phyloP scores from a whole-genome alignment of 2,113 vertebrate genomes.

The Ivindomyrus marchei region DNA sequence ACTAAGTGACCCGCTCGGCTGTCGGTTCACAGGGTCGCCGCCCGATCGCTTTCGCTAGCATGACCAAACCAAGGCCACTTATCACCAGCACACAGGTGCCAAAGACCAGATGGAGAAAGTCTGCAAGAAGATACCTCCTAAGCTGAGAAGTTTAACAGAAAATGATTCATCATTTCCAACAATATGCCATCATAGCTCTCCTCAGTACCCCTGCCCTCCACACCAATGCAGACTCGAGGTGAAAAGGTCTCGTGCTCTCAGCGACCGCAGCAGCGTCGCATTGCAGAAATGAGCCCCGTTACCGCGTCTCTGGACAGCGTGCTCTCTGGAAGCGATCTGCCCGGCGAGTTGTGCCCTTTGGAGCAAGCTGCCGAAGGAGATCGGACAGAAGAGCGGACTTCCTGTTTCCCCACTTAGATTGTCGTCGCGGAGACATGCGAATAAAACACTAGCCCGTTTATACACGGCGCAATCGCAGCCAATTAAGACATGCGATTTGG shows the following conservation, averaged over 20 bases:
- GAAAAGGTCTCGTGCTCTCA: background rate
- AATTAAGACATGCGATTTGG: background rate
- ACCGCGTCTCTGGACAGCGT: background rate
- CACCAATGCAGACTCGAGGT: background rate
- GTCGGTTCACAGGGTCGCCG: background rate
- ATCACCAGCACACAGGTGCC: background rate
- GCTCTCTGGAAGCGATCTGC: background rate
- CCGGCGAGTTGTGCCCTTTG: constrained; percentile 27
- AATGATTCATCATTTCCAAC: background rate
- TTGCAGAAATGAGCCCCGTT: background rate
- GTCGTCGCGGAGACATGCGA: background rate
- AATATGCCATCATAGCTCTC: background rate
- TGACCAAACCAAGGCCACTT: background rate
- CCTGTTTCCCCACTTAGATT: background rate
- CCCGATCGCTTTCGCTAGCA: background rate
- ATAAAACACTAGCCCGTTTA: background rate
- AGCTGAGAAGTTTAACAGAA: background rate
- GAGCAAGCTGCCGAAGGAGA: constrained; percentile 11
- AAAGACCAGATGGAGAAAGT: background rate
- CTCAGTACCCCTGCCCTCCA: background rate
- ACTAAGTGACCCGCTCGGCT: background rate
- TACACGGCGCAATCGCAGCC: background rate
- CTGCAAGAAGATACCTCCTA: background rate
- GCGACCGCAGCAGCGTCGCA: background rate
- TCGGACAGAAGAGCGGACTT: background rate